Base-by-base conservation (phyloP, 2,888 invertebrate genomes). In the Fragum sueziense region DNA sequence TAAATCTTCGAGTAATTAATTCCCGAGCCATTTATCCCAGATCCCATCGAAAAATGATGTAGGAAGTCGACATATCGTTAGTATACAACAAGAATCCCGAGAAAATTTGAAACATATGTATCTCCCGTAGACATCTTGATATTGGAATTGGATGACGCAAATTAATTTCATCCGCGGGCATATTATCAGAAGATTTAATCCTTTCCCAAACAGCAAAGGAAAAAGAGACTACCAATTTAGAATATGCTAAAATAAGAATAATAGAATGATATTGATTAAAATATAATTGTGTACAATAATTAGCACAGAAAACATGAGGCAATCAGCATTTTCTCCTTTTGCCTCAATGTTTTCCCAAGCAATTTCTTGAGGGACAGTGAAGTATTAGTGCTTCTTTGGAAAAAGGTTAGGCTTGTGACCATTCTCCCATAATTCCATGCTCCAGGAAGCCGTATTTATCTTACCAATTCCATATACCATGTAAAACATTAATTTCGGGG, bases 81-180 rank as follows among this genome's bases (percentile, higher is more conserved):
- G 7, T 14, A 61, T 33, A 7, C n/a, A n/a, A n/a, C n/a, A n/a
- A n/a, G 33, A 3, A 25, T 61, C 27, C 31, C 6, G 17, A 33
- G 33, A n/a, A 61, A 61, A 33, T 61, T 61, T 29, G 61, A 29
- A 61, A 61, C 61, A 61, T 61, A 61, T 33, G 29, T 61, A 61
- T 61, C 61, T 61, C 20, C n/a, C 20, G 33, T 61, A 61, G 61
- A 61, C 61, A 61, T 61, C 61, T 61, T 61, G 31, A 61, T 61
- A 25, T 33, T 61, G 29, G 61, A 61, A 61, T 33, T 29, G 61
- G 27, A 57, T 57, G 22, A 57, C 6, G 57, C 57, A 57, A 57
- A 57, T 57, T 22, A 57, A 57, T 57, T 57, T 57, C 57, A 47
- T 47, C 47, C 47, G 20, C 47, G 47, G 47, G 47, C 47, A 47